Evolutionary conservation across 2,113 vertebrate genomes (phyloP).

Genomic region (Mixornis gularis): DNA sequence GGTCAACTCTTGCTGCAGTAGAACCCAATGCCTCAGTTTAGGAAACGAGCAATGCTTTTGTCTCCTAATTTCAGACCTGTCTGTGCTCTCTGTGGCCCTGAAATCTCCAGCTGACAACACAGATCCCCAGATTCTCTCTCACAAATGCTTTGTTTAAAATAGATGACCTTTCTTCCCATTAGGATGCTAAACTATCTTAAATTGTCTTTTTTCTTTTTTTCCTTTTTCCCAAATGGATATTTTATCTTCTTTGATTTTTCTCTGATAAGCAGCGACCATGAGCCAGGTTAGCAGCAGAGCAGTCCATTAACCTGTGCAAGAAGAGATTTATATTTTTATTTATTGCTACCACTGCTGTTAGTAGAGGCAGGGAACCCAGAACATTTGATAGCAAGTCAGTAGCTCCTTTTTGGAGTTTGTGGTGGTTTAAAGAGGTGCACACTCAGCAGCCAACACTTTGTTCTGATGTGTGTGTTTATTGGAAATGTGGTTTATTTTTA

Average conservation of each 20-base stretch:
- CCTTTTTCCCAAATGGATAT: neutral
- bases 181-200: constrained; percentile 5
- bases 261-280: constrained; percentile 63
- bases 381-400: neutral
- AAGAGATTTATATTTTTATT: constrained; percentile 8
- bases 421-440: neutral
- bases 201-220: neutral
- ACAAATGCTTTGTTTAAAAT: constrained; percentile 59
- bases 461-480: neutral
- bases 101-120: constrained; percentile 59
- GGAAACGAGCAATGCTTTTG: constrained; percentile 73
- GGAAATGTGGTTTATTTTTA: neutral
- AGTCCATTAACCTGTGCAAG: neutral
- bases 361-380: neutral
- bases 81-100: constrained; percentile 45
- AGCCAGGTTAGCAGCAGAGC: constrained; percentile 60
- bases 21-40: constrained; percentile 50
- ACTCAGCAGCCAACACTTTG: neutral
- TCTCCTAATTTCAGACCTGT: constrained; percentile 61
- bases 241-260: constrained; percentile 32
- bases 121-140: constrained; percentile 56
- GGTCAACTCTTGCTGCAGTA: constrained; percentile 67
- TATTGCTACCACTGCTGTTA: constrained; percentile 9
- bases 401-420: neutral
- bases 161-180: constrained; percentile 55